Conservation (phyloP, 2,888 invertebrate species). For the Xylota sylvarum region DNA sequence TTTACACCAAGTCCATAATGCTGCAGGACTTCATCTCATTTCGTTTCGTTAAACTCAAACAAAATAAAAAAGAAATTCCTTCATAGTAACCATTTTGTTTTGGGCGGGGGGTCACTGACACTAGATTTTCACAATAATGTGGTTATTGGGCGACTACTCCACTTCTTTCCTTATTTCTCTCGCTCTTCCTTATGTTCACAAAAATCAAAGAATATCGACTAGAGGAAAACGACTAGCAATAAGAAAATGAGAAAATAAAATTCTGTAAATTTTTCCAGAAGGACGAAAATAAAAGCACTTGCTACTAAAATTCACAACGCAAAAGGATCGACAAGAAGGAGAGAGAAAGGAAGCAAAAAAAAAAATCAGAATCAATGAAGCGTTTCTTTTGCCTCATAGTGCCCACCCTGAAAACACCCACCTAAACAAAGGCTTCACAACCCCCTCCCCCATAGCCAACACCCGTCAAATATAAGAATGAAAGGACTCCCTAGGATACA, state of each 20-base stretch:
- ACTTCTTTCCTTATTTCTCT: not conserved
- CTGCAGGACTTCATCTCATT: slow-evolving; percentile 54
- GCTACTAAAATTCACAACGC: slow-evolving; percentile 58
- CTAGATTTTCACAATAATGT: slow-evolving; percentile 54
- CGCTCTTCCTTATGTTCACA: slow-evolving; percentile 13
- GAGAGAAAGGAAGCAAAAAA: slow-evolving; percentile 11
- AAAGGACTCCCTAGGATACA: slow-evolving; percentile 41
- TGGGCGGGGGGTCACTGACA: slow-evolving; percentile 55
- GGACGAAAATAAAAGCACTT: slow-evolving; percentile 67
- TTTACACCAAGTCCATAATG: slow-evolving; percentile 33
- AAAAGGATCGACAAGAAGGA: slow-evolving; percentile 27
- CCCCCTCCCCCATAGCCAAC: slow-evolving; percentile 2
- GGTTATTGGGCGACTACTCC: slow-evolving; percentile 59
- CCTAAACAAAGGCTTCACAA: slow-evolving; percentile 43
- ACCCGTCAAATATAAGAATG: slow-evolving; percentile 37
- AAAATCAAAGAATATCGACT: slow-evolving; percentile 50
- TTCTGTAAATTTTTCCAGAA: slow-evolving; percentile 58
- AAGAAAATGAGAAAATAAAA: slow-evolving; percentile 15
- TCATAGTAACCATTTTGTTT: slow-evolving; percentile 30
- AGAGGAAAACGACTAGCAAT: slow-evolving; percentile 10
- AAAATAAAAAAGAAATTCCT: slow-evolving; percentile 21
- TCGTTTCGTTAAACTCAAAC: slow-evolving; percentile 45
- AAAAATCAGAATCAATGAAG: slow-evolving; percentile 62
- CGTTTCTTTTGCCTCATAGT: slow-evolving; percentile 22
- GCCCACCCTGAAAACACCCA: slow-evolving; percentile 6